Conservation (phyloP, 2,113 vertebrate genomes). For the Myodes glareolus region DNA sequence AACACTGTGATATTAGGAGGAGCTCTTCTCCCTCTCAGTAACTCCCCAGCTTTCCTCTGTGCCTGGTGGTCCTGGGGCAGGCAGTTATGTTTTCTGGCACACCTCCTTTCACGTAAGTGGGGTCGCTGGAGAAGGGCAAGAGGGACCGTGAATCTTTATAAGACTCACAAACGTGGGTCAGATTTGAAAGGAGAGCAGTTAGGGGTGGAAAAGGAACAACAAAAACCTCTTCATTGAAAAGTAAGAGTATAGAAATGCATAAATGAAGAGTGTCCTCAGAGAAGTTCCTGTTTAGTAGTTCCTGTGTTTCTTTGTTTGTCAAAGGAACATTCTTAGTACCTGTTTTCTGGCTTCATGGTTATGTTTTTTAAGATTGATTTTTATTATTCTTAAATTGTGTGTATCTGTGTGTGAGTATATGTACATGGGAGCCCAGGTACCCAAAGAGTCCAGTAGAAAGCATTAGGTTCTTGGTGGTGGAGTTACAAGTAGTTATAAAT, state of each 20-base stretch:
- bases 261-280: background rate
- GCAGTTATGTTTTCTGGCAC: constrained; percentile 1
- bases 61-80: constrained; percentile 27
- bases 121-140: background rate
- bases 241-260: background rate
- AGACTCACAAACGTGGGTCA: background rate
- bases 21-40: background rate
- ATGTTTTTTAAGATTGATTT: background rate
- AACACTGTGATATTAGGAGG: constrained; percentile 36
- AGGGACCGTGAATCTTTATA: background rate
- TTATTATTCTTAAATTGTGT: background rate
- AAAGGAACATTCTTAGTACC: background rate
- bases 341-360: background rate
- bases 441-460: background rate
- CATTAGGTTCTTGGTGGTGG: background rate
- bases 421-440: background rate
- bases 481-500: background rate
- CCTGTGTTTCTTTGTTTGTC: background rate
- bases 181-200: constrained; percentile 45
- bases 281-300: background rate
- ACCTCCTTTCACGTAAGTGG: background rate
- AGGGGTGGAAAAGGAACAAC: constrained; percentile 7
- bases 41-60: constrained; percentile 42
- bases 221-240: constrained; percentile 45
- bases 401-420: background rate